These are phyloP conservation scores for Zingel zingel DNA, from an alignment of 2,113 vertebrate genomes.

Conservation along the genomic window DNA sequence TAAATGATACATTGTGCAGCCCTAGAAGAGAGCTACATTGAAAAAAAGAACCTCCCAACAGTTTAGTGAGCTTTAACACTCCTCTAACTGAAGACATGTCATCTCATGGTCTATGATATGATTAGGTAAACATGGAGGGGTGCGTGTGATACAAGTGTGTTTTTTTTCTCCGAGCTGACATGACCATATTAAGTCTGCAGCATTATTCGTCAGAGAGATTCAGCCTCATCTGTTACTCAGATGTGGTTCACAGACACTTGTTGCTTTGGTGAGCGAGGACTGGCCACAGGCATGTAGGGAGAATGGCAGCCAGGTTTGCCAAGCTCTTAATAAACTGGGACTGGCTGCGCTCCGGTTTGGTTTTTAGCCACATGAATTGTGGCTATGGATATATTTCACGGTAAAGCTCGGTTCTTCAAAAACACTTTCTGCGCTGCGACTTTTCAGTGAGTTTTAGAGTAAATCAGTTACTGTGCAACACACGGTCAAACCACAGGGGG, in stretches of 20 bases:
- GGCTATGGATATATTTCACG: neutral
- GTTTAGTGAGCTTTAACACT: neutral
- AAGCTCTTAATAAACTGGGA: conserved; percentile 34
- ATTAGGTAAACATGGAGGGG: neutral
- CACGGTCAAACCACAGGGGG: neutral
- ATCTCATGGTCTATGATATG: conserved; percentile 14
- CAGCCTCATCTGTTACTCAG: conserved; percentile 7
- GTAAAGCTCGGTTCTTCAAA: neutral
- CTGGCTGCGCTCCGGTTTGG: neutral
- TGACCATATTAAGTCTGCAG: neutral
- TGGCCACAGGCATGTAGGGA: conserved; percentile 13
- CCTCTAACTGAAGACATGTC: neutral
- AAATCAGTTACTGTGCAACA: neutral
- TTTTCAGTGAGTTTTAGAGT: conserved; percentile 2
- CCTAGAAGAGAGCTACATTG: neutral
- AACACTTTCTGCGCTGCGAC: neutral
- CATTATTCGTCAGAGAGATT: conserved; percentile 2
- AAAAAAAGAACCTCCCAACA: neutral
- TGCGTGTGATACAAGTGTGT: neutral
- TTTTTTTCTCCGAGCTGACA: conserved; percentile 28
- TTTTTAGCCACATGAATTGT: conserved; percentile 9
- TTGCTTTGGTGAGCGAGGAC: conserved; percentile 35
- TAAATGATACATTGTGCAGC: too few species aligned
- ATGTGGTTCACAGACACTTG: conserved; percentile 14
- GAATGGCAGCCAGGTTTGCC: conserved; percentile 38